Conservation (phyloP, 2,888 invertebrate species). For the Cyaniris semiargus region DNA sequence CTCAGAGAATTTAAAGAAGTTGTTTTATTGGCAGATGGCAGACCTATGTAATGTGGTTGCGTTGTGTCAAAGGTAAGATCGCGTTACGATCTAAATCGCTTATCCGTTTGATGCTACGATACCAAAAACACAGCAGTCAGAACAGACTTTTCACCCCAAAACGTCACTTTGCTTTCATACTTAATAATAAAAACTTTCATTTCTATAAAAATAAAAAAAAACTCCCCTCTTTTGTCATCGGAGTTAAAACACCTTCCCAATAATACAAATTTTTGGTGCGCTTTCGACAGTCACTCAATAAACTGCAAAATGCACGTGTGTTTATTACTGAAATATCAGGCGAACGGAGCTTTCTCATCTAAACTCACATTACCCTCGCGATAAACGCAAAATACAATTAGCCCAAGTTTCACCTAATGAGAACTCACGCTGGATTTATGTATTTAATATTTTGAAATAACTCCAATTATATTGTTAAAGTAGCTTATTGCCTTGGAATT, state of each 20-base stretch:
- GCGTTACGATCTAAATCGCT: too few relatives aligned
- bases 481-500: background rate
- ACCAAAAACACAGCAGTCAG: too few relatives aligned
- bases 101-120: too few relatives aligned
- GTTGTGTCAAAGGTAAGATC: too few relatives aligned
- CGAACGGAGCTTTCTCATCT: background rate
- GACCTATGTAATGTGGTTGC: background rate
- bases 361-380: background rate
- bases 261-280: background rate
- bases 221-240: background rate
- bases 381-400: constrained; percentile 4
- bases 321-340: background rate
- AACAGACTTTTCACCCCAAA: too few relatives aligned
- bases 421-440: background rate
- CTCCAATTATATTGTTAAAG: background rate
- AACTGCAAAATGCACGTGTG: background rate
- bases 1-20: too few relatives aligned
- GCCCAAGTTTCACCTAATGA: background rate
- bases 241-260: too few relatives aligned
- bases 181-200: too few relatives aligned
- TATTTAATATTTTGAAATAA: background rate
- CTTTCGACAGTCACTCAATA: background rate
- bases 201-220: too few relatives aligned
- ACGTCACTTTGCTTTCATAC: too few relatives aligned
- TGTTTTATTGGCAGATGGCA: too few relatives aligned